A percentile compares a stretch with the other conserved stretches of the same genome.
Evolutionary conservation across 2,797 vertebrate genomes (phyloP).

Genomic region (Anniella stebbinsi): DNA sequence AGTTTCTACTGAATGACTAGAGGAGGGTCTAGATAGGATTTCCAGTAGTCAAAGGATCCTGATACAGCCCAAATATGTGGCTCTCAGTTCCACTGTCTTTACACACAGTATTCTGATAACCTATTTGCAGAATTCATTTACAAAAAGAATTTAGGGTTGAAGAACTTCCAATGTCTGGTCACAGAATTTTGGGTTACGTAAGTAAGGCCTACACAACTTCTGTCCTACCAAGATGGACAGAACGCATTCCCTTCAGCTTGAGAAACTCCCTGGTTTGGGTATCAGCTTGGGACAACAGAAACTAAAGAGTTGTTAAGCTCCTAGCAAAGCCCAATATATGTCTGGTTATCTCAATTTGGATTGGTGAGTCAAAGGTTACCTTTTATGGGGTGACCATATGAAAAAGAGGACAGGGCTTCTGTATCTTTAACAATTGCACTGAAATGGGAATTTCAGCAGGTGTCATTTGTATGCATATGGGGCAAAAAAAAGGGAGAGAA

Average conservation of each 20-base stretch:
- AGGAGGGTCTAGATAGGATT: no score
- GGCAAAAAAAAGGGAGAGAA: no score
- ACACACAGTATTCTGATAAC: background rate
- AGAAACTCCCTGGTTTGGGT: background rate
- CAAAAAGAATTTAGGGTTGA: background rate
- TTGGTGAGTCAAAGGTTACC: background rate
- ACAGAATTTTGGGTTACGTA: background rate
- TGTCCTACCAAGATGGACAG: background rate
- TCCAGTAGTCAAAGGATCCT: no score
- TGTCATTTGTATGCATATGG: no score
- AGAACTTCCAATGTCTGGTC: background rate
- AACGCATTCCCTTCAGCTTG: background rate
- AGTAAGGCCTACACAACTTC: background rate
- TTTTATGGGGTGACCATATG: no score
- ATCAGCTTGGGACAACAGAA: background rate
- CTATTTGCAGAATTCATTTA: background rate
- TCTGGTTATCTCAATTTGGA: background rate
- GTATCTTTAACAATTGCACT: no score
- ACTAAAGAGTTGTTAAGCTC: background rate
- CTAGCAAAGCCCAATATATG: background rate
- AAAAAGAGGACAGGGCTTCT: no score
- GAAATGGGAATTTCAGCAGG: no score
- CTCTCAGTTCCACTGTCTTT: background rate
- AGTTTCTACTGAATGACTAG: no score
- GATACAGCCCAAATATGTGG: no score